A percentile compares a stretch with the other conserved stretches of the same genome.
Conservation (phyloP, 2,113 vertebrate genomes). For the Chloropsis cyanopogon region DNA sequence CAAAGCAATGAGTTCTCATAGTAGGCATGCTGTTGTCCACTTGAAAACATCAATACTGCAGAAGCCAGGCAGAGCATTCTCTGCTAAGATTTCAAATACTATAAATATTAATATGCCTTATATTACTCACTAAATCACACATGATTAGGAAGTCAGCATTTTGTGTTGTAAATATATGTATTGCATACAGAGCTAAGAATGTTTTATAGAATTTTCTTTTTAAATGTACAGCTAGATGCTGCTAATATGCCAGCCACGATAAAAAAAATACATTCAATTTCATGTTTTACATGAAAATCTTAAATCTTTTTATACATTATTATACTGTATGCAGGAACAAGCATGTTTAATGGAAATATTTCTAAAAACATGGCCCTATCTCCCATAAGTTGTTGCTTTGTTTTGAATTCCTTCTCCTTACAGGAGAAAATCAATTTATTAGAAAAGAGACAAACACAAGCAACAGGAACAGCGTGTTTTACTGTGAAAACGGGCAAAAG, state of each 20-base stretch:
- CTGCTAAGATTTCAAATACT: background rate
- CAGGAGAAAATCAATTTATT: background rate
- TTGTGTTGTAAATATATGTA: background rate
- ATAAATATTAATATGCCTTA: background rate
- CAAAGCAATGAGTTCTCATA: background rate
- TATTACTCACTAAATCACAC: background rate
- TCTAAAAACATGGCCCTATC: background rate
- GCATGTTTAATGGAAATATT: background rate
- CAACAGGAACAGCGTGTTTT: background rate
- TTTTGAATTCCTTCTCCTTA: background rate
- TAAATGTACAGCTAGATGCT: background rate
- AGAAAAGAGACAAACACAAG: background rate
- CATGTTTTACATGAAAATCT: background rate
- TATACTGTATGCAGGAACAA: background rate
- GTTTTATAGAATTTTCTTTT: background rate
- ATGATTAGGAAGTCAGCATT: background rate
- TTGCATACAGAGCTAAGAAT: background rate
- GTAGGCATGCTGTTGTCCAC: background rate
- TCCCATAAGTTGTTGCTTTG: background rate
- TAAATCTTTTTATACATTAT: background rate
- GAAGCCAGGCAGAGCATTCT: background rate
- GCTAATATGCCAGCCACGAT: background rate
- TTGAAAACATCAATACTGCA: background rate
- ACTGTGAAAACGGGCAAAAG: slow-evolving; percentile 49
- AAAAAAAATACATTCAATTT: background rate